Conservation (phyloP, 2,113 vertebrate genomes). For the Brienomyrus brachyistius region DNA sequence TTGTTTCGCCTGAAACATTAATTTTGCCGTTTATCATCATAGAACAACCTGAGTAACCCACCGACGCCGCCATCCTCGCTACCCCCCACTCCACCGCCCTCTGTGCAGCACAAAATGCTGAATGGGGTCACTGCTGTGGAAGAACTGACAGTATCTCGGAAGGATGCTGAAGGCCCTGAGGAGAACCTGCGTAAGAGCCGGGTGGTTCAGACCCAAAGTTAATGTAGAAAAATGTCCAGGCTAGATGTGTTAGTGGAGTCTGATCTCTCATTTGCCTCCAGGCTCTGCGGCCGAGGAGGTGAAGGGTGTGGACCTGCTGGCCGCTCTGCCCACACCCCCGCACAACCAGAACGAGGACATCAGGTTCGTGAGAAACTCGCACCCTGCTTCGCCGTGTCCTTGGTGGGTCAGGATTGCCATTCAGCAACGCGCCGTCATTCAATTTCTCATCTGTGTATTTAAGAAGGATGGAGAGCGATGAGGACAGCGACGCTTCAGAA, state of each 20-base stretch:
- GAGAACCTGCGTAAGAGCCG: constrained; percentile 62
- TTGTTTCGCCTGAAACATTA: not conserved
- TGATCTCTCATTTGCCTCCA: constrained; percentile 29
- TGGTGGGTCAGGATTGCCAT: not conserved
- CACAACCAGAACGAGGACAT: constrained; percentile 97
- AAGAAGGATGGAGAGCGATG: constrained; percentile 90
- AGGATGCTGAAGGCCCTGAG: constrained; percentile 61
- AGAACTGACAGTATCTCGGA: constrained; percentile 76
- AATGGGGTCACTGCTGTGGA: constrained; percentile 86
- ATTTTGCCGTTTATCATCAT: constrained; percentile 23
- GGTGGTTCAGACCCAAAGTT: no score
- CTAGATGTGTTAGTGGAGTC: not conserved
- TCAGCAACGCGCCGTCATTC: not conserved
- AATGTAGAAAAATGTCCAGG: not conserved
- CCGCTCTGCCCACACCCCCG: constrained; percentile 93
- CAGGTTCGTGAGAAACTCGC: constrained; percentile 54
- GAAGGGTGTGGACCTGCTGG: constrained; percentile 88
- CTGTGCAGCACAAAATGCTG: constrained; percentile 92
- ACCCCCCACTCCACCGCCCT: constrained; percentile 93
- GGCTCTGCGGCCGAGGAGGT: constrained; percentile 70
- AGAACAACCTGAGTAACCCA: constrained; percentile 98
- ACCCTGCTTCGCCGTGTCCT: not conserved
- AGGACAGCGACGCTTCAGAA: constrained; percentile 85
- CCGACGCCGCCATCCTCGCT: constrained; percentile 93
- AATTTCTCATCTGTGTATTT: not conserved